Evolutionary conservation across 2,113 vertebrate species (phyloP).

Genomic region (Malurus melanocephalus): DNA sequence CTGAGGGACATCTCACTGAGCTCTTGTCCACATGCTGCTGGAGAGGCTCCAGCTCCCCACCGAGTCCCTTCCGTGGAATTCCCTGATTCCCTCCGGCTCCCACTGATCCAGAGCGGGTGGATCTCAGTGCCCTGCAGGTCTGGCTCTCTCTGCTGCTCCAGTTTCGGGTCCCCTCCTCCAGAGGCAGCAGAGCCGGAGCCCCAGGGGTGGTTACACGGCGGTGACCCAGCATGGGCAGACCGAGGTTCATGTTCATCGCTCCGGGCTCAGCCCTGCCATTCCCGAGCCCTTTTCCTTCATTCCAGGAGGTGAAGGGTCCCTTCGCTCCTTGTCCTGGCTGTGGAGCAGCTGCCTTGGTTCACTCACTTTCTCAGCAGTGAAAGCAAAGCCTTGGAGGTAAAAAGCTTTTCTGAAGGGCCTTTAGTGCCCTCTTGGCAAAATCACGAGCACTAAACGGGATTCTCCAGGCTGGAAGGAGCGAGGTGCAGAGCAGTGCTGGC

Average conservation of each 20-base stretch:
- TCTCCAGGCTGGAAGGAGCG: rapidly evolving
- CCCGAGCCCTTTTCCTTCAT: rapidly evolving
- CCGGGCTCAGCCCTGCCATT: neutral
- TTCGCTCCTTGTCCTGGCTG: rapidly evolving
- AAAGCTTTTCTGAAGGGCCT: neutral
- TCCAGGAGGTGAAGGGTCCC: rapidly evolving
- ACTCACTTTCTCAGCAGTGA: rapidly evolving
- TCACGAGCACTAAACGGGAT: rapidly evolving
- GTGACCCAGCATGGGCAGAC: rapidly evolving
- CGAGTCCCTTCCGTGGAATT: rapidly evolving
- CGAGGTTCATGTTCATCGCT: rapidly evolving
- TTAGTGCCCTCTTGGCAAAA: neutral
- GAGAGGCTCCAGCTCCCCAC: neutral
- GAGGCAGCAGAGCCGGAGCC: neutral
- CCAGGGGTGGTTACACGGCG: rapidly evolving
- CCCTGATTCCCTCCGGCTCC: rapidly evolving
- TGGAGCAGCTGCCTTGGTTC: neutral
- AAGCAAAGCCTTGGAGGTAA: neutral
- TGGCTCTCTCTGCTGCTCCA: neutral
- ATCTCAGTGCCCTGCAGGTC: neutral
- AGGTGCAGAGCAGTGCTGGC: neutral
- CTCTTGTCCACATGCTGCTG: rapidly evolving
- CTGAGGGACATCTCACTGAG: rapidly evolving
- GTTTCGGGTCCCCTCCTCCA: neutral
- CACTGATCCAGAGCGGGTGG: rapidly evolving